These are phyloP conservation scores for Petrocephalus zakoni DNA, from an alignment of 2,113 vertebrate genomes.

Conservation along the genomic window DNA sequence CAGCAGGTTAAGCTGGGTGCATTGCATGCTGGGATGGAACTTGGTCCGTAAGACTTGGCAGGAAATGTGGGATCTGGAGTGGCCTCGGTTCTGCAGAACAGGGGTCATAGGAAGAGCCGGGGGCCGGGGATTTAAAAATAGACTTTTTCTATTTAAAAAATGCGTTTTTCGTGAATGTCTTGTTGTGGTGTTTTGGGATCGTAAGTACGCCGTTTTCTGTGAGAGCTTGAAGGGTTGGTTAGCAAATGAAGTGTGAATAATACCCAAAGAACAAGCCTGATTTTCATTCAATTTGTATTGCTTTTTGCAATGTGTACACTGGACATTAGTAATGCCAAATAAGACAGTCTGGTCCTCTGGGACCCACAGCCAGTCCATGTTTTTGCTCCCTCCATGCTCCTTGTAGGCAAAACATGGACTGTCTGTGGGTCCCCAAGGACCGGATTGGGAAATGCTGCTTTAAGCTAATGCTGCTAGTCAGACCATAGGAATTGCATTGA, in stretches of 20 bases:
- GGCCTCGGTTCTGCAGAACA: slow-evolving; percentile 21
- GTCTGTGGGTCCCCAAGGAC: too few species aligned
- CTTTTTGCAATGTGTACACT: not conserved
- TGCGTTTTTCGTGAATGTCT: not conserved
- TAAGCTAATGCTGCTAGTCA: too few species aligned
- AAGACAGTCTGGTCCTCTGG: not conserved
- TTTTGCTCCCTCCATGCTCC: too few species aligned
- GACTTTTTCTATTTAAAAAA: slow-evolving; percentile 2
- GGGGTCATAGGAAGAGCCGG: slow-evolving; percentile 16
- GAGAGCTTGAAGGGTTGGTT: not conserved
- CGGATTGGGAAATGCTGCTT: too few species aligned
- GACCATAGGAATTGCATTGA: too few species aligned
- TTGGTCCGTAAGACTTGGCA: slow-evolving; percentile 20
- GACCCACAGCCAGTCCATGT: too few species aligned
- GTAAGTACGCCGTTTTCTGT: not conserved
- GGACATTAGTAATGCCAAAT: not conserved
- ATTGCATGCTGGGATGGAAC: slow-evolving; percentile 15
- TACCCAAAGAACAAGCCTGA: not conserved
- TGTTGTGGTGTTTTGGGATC: not conserved
- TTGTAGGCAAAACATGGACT: too few species aligned
- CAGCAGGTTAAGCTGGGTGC: slow-evolving; percentile 6
- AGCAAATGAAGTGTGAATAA: not conserved
- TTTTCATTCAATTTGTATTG: not conserved
- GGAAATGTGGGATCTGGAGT: slow-evolving; percentile 32
- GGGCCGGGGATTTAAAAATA: slow-evolving; percentile 12